Percentiles rank a stretch among this genome's conserved stretches.
phyloP scores from a whole-genome alignment of 2,113 vertebrate genomes.

The Zosterops lateralis region DNA sequence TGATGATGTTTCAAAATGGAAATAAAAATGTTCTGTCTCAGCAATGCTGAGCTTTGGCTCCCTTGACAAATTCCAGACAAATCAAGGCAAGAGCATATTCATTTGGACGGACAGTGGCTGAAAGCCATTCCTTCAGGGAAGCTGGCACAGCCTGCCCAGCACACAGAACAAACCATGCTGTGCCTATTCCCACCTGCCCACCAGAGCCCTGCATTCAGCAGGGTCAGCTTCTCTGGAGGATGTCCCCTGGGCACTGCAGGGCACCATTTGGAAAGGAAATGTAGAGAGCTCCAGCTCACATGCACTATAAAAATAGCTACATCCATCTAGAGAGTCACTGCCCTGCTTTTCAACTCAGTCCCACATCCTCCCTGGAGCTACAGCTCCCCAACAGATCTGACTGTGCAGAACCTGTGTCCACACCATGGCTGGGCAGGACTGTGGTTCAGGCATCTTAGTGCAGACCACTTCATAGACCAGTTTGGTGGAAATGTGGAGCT shows the following conservation, averaged over 20 bases:
- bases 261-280: not conserved
- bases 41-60: not conserved
- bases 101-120: not conserved
- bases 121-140: slow-evolving; percentile 11
- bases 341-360: not conserved
- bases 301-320: not conserved
- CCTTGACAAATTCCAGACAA: not conserved
- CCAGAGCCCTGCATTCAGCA: not conserved
- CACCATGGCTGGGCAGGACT: accelerated
- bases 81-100: not conserved
- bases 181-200: slow-evolving; percentile 14
- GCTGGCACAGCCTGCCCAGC: not conserved
- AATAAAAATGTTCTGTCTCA: not conserved
- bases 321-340: not conserved
- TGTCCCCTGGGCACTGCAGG: not conserved
- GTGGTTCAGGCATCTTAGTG: not conserved
- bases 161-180: not conserved
- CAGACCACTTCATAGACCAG: not conserved
- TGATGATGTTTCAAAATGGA: not conserved
- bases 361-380: not conserved
- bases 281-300: not conserved
- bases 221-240: not conserved
- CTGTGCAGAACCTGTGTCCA: not conserved
- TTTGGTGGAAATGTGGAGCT: not conserved
- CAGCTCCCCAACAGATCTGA: not conserved